Evolutionary conservation across 2,113 vertebrate genomes (phyloP), one percentile per base, ranked within the genome.

Genomic region (Cheilinus undulatus): DNA sequence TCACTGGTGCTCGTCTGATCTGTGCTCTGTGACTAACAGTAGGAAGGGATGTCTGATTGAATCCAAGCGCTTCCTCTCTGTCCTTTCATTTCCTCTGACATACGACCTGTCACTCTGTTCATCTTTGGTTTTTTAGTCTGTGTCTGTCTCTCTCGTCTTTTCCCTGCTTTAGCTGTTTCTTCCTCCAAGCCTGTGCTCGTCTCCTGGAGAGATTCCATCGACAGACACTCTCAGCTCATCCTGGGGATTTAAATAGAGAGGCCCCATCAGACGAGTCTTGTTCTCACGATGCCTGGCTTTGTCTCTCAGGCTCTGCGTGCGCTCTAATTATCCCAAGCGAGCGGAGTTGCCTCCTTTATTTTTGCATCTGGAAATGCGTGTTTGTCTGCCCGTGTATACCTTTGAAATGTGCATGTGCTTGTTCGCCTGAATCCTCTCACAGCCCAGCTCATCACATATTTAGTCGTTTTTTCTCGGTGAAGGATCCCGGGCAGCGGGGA

Each of bases 381-480:
- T 58, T 50, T 62, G 50, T 57, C 66, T 49, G 49, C 72, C 5
- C 65, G 38, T 4, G 8, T 56, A 13, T 42, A 54, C 24, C 38
- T 58, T 40, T 32, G 2, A 42, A 65, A 32, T 36, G 43, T 50
- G 20, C 27, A 19, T 36, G 32, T 68, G 34, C 50, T 8, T 24
- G 53, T 58, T 13, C 20, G 15, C 19, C 42, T 14, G 43, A 77
- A 59, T 76, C 67, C 52, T 70, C 64, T 32, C 59, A 42, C 57
- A 69, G 63, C 76, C 64, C 70, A 26, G 51, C 82, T 88, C 86
- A 86, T 91, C 58, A 87, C 81, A 85, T 85, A 87, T 86, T 87
- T 88, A 87, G 82, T 76, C 66, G 0, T 19, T 63, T 75, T 48
- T 75, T 77, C 72, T 68, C 69, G 0, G 36, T 12, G 54, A 75